These are phyloP conservation scores for Petrosia ficiformis DNA, from an alignment of 37 sponge, comb jelly and placozoan species.

Conservation along the genomic window DNA sequence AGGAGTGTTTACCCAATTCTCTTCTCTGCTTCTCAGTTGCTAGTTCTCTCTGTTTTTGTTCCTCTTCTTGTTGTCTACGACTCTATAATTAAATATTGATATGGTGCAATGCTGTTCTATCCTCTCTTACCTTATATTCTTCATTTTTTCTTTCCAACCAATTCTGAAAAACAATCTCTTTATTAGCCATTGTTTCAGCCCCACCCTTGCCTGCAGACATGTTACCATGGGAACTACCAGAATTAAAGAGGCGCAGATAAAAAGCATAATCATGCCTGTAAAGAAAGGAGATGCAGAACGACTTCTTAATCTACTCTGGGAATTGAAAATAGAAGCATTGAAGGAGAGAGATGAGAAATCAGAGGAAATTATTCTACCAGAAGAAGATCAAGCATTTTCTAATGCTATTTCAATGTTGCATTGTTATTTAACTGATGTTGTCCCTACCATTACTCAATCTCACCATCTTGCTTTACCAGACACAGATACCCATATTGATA, in stretches of 20 bases:
- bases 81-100: background rate
- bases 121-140: conserved; percentile 30
- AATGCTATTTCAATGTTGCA: conserved; percentile 65
- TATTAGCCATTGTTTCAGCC: background rate
- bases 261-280: conserved; percentile 54
- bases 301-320: conserved; percentile 61
- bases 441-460: conserved; percentile 47
- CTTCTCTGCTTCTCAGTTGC: conserved; percentile 7
- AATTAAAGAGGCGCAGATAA: no score
- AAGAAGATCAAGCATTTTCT: conserved; percentile 24
- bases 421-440: conserved; percentile 54
- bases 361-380: background rate
- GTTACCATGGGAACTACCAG: background rate
- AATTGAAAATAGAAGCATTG: conserved; percentile 7
- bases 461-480: conserved; percentile 1
- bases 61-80: background rate
- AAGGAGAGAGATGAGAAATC: conserved; percentile 12
- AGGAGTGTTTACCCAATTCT: conserved; percentile 31
- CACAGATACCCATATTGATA: background rate
- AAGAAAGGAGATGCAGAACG: conserved; percentile 52
- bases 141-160: conserved; percentile 72
- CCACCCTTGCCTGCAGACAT: background rate
- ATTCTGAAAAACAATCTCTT: conserved; percentile 47
- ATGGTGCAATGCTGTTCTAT: background rate
- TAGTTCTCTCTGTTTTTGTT: background rate